Evolutionary conservation across 2,888 invertebrate species (phyloP).

Genomic region (Chloroclysta siterata): DNA sequence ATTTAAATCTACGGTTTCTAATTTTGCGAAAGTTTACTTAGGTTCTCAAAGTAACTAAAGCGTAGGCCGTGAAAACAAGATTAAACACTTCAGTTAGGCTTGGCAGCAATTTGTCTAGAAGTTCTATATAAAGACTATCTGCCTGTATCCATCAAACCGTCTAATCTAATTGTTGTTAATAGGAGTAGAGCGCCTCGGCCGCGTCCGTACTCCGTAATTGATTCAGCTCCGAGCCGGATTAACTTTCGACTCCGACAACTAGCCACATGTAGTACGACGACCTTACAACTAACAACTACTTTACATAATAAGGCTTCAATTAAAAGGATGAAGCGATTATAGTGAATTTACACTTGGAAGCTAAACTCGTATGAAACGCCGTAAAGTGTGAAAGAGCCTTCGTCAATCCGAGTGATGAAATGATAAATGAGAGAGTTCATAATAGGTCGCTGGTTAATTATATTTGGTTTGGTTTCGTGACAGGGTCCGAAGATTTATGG

Average conservation of each 20-base stretch:
- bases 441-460: conserved; percentile 18
- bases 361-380: conserved; percentile 51
- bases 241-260: conserved; percentile 63
- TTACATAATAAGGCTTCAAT: conserved; percentile 71
- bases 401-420: conserved; percentile 35
- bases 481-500: conserved; percentile 29
- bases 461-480: conserved; percentile 29
- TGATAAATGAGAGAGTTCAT: conserved; percentile 28
- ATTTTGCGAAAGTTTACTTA: conserved; percentile 25
- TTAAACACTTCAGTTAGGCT: conserved; percentile 30
- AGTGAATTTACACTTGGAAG: conserved; percentile 60
- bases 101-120: conserved; percentile 57
- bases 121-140: conserved; percentile 62
- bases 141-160: conserved; percentile 61
- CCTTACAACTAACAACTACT: conserved; percentile 66
- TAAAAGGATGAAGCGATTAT: conserved; percentile 75
- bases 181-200: conserved; percentile 59
- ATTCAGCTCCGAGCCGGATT: conserved; percentile 70
- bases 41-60: conserved; percentile 14
- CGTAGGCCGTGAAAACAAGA: conserved; percentile 35
- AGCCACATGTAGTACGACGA: conserved; percentile 62
- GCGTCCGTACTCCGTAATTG: conserved; percentile 66
- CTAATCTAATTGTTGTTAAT: conserved; percentile 73
- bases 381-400: conserved; percentile 57
- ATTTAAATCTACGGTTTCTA: conserved; percentile 1